Percentiles rank a stretch among this genome's conserved stretches.
phyloP scores from a whole-genome alignment of 1,140 invertebrate genomes.

The Trichonephila clavipes region DNA sequence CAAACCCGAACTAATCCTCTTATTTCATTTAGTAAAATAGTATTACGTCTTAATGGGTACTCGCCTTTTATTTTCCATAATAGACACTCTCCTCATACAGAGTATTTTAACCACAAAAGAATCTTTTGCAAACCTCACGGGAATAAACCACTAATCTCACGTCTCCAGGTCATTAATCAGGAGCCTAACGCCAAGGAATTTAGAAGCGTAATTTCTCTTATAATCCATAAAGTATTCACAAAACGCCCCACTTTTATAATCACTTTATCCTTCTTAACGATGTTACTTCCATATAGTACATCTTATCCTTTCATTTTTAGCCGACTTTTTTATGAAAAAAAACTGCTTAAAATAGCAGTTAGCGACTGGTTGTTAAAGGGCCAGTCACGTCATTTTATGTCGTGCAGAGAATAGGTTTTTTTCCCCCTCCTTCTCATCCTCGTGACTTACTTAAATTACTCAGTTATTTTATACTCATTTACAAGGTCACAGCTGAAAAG shows the following conservation, averaged over 20 bases:
- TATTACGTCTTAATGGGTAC: too few species aligned
- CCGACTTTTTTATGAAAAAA: not conserved
- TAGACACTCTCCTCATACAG: not conserved
- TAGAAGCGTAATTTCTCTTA: constrained; percentile 9
- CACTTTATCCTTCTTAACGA: constrained; percentile 46
- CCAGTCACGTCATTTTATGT: constrained; percentile 39
- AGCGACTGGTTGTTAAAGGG: not conserved
- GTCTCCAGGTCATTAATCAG: constrained; percentile 25
- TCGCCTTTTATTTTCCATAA: not conserved
- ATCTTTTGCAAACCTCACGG: not conserved
- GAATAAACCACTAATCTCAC: constrained; percentile 17
- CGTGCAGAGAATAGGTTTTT: not conserved
- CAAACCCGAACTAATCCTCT: not conserved
- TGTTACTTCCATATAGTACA: not conserved
- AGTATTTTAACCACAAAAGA: not conserved
- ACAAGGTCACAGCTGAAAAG: not conserved
- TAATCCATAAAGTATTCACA: constrained; percentile 51
- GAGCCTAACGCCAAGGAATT: constrained; percentile 38
- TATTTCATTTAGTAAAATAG: too few species aligned
- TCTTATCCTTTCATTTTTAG: constrained; percentile 2
- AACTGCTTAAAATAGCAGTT: constrained; percentile 21
- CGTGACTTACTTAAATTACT: constrained; percentile 36
- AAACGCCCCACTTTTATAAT: constrained; percentile 26
- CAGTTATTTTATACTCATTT: constrained; percentile 32
- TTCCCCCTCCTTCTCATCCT: not conserved